Base-by-base conservation (phyloP, 1,140 invertebrate species). In the Trichogramma pretiosum region DNA sequence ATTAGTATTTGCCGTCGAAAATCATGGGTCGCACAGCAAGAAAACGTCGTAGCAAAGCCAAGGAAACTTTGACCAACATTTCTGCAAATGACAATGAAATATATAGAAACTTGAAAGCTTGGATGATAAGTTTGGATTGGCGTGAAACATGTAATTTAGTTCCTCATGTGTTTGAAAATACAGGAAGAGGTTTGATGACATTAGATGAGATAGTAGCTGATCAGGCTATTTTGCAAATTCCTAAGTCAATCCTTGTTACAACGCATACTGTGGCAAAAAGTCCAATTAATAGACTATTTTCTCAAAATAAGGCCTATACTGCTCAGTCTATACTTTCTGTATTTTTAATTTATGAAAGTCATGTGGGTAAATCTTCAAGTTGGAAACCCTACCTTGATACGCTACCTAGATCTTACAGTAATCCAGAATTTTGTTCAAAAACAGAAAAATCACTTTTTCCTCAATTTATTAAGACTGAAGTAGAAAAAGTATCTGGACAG, bases 171-270 rank as follows among this genome's bases (percentile, higher is more conserved):
- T 78, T 77, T 59, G 46, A 65, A 50, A 62, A 66, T 17, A 79
- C 77, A 28, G 79, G 79, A 17, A 64, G 81, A 53, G 81, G 81
- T 18, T 66, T 83, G 24, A 72, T 76, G 57, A 73, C 78, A 10
- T 71, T 74, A 50, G 72, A 67, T 46, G 56, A 60, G 44, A 70
- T 83, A 39, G 43, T 55, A 32, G 36, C 60, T 11, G 71, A 76
- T 48, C 73, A 79, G 50, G 56, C 74, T 46, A 56, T 83, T 10
- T 65, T 82, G 28, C 72, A 73, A 56, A 57, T 83, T 51, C 79
- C 80, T 2, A 57, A 74, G 49, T 66, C 69, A 49, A 60, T 77
- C 18, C 72, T 82, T 23, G 77, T 83, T 19, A 81, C 81, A 40
- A 71, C 74, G 22, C 66, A 62, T 18, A 65, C 57, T 38, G 59